phyloP scores from a whole-genome alignment of 2,797 vertebrate species.

The Acanthopagrus latus region DNA sequence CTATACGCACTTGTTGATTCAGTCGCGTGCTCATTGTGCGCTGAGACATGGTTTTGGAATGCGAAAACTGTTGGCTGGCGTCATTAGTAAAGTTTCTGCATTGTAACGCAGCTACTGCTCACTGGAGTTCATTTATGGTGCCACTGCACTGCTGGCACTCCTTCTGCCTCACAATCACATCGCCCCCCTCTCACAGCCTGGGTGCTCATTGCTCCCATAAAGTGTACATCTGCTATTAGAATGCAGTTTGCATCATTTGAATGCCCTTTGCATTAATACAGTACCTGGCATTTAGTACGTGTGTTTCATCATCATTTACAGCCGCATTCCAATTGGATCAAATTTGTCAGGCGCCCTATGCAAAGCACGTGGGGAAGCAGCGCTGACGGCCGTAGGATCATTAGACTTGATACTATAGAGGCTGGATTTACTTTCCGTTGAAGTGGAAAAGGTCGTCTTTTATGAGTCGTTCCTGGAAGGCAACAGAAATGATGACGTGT shows the following conservation, averaged over 20 bases:
- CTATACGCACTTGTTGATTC: conserved; percentile 36
- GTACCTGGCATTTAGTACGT: conserved; percentile 59
- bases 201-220: conserved; percentile 43
- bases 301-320: conserved; percentile 55
- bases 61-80: conserved; percentile 27
- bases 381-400: conserved; percentile 57
- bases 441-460: conserved; percentile 80
- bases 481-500: conserved; percentile 62
- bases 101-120: conserved; percentile 46
- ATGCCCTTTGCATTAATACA: conserved; percentile 60
- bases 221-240: conserved; percentile 56
- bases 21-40: conserved; percentile 36
- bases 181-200: conserved; percentile 12
- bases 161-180: conserved; percentile 52
- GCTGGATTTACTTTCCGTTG: conserved; percentile 67
- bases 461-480: conserved; percentile 69
- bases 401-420: conserved; percentile 64
- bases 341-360: conserved; percentile 30
- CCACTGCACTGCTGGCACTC: conserved; percentile 42
- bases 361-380: conserved; percentile 19
- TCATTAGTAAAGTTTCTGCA: conserved; percentile 50
- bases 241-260: conserved; percentile 59
- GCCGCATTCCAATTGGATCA: conserved; percentile 55
- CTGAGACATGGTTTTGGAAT: conserved; percentile 29
- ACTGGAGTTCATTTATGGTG: conserved; percentile 54